Percentiles rank a stretch among this genome's conserved stretches.
These are phyloP conservation scores for Metalampra italica DNA, from an alignment of 2,888 invertebrate genomes.

Conservation along the genomic window DNA sequence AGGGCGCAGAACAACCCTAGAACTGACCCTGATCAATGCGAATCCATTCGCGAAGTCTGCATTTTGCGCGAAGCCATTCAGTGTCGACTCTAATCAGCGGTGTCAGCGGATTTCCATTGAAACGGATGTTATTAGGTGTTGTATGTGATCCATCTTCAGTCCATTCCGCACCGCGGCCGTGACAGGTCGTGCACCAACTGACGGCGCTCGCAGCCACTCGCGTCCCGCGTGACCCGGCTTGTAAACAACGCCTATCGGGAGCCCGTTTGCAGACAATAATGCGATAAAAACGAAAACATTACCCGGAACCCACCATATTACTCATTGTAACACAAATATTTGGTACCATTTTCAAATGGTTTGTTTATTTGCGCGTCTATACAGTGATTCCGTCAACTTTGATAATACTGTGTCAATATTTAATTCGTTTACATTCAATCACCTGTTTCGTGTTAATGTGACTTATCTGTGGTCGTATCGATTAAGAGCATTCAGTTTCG, in stretches of 20 bases:
- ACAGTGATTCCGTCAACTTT: constrained; percentile 14
- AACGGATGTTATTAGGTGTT: constrained; percentile 38
- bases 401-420: constrained; percentile 33
- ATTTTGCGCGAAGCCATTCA: constrained; percentile 43
- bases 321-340: constrained; percentile 33
- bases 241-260: constrained; percentile 45
- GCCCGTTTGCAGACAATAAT: constrained; percentile 33
- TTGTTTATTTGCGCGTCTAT: constrained; percentile 12
- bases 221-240: constrained; percentile 35
- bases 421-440: constrained; percentile 39
- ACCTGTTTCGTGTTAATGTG: constrained; percentile 42
- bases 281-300: constrained; percentile 59
- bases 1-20: background rate
- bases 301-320: constrained; percentile 33
- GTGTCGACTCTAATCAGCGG: constrained; percentile 30
- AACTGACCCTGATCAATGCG: background rate
- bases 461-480: constrained; percentile 37
- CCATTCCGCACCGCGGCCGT: constrained; percentile 33
- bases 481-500: constrained; percentile 19
- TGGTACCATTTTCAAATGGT: constrained; percentile 27
- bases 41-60: constrained; percentile 32
- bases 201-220: constrained; percentile 24
- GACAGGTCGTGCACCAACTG: constrained; percentile 40
- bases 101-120: constrained; percentile 45
- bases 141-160: constrained; percentile 40